Evolutionary conservation across 1,140 invertebrate species (phyloP).

Genomic region (Ctenoplectra terminalis): DNA sequence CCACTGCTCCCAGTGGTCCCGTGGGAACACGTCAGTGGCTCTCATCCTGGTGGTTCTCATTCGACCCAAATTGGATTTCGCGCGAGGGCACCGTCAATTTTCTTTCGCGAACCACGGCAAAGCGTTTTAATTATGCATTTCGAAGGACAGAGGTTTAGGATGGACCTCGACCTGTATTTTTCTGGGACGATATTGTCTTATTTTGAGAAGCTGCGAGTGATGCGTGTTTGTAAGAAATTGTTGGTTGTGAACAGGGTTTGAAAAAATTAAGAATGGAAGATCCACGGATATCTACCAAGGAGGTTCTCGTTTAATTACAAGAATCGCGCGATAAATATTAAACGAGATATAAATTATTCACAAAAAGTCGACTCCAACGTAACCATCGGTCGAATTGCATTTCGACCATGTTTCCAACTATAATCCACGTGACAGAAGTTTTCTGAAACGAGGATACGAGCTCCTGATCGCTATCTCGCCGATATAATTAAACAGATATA

Average conservation of each 20-base stretch:
- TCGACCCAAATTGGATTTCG: conserved; percentile 71
- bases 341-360: not conserved
- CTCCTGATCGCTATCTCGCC: not conserved
- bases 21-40: conserved; percentile 74
- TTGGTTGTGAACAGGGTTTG: no score
- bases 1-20: conserved; percentile 78
- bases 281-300: no score
- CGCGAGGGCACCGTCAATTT: not conserved
- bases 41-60: conserved; percentile 77
- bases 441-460: not conserved
- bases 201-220: no score
- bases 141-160: no score
- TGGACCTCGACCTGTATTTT: no score
- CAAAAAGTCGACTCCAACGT: not conserved
- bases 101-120: not conserved
- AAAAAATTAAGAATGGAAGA: no score
- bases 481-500: not conserved
- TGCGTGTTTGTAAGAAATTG: no score
- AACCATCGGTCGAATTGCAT: not conserved
- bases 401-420: not conserved
- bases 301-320: no score
- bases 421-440: not conserved
- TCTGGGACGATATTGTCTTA: no score
- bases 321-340: no score
- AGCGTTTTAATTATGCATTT: conserved; percentile 5